These are phyloP conservation scores for Leuciscus waleckii DNA, from an alignment of 2,797 vertebrate genomes.

Conservation along the genomic window DNA sequence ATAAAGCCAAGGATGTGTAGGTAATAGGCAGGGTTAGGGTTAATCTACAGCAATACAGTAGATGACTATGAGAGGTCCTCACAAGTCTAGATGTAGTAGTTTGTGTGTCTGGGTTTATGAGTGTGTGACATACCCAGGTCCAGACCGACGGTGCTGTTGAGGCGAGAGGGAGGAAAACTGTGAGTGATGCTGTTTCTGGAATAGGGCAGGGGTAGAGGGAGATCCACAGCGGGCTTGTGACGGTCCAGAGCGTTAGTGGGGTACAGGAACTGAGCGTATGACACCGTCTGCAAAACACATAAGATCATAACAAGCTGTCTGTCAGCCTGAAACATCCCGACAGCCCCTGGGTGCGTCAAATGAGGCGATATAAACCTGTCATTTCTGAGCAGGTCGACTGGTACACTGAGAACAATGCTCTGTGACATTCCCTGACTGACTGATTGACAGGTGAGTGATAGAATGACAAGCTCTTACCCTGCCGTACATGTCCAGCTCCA, in stretches of 20 bases:
- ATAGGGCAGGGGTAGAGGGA: conserved; percentile 72
- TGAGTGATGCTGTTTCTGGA: conserved; percentile 75
- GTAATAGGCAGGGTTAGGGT: not conserved
- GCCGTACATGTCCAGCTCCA: conserved; percentile 85
- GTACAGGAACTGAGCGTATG: conserved; percentile 93
- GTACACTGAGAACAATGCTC: conserved; percentile 23
- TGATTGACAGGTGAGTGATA: conserved; percentile 4
- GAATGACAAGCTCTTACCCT: conserved; percentile 73
- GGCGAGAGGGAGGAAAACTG: conserved; percentile 74
- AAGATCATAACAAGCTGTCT: not conserved
- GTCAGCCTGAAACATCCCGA: conserved; percentile 5
- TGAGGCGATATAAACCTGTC: conserved; percentile 1
- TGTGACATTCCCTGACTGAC: not conserved
- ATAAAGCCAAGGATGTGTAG: not conserved
- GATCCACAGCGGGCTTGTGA: conserved; percentile 77
- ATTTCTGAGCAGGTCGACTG: not conserved
- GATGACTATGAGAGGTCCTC: not conserved
- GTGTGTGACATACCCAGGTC: conserved; percentile 70
- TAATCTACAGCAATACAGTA: not conserved
- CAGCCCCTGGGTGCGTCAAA: not conserved
- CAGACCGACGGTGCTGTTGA: conserved; percentile 66
- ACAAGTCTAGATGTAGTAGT: not conserved
- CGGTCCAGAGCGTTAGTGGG: conserved; percentile 91
- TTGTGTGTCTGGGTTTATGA: not conserved
- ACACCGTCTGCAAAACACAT: conserved; percentile 84